phyloP scores from a whole-genome alignment of 2,113 vertebrate genomes.

The Noturus placidus region DNA sequence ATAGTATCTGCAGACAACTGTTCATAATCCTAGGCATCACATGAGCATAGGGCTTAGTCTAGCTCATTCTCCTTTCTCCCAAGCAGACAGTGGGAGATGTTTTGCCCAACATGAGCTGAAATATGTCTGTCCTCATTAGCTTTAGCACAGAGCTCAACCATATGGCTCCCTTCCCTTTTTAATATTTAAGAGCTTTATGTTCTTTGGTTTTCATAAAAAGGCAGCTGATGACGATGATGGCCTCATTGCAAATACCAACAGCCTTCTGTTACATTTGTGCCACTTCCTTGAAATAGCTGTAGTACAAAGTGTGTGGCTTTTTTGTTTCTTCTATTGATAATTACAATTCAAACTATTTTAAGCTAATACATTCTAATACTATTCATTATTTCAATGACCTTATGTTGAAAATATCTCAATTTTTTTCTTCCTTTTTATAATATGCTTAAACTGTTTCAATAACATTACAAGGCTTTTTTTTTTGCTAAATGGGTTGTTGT shows the following conservation, averaged over 20 bases:
- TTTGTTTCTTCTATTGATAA: not conserved
- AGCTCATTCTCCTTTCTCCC: slow-evolving; percentile 61
- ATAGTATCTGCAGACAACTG: not conserved
- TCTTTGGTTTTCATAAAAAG: slow-evolving; percentile 58
- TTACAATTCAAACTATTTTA: not conserved
- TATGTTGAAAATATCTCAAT: not conserved
- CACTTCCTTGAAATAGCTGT: slow-evolving; percentile 47
- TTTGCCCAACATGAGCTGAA: slow-evolving; percentile 82
- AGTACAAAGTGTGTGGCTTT: slow-evolving; percentile 12
- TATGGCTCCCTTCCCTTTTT: slow-evolving; percentile 80
- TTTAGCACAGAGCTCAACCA: slow-evolving; percentile 80
- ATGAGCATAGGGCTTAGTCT: slow-evolving; percentile 34
- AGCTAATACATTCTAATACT: not conserved
- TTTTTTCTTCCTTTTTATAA: not conserved
- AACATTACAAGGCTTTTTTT: not conserved
- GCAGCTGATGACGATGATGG: slow-evolving; percentile 49
- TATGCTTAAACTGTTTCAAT: not conserved
- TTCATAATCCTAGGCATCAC: not conserved
- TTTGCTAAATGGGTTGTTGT: not conserved
- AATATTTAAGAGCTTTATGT: slow-evolving; percentile 83
- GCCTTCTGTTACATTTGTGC: slow-evolving; percentile 38
- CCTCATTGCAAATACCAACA: slow-evolving; percentile 25
- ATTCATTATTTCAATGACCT: too few species aligned
- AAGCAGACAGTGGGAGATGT: slow-evolving; percentile 70
- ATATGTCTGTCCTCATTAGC: slow-evolving; percentile 85